Base-by-base conservation (phyloP, 2,797 vertebrate genomes). In the Hozukius guyotensis region DNA sequence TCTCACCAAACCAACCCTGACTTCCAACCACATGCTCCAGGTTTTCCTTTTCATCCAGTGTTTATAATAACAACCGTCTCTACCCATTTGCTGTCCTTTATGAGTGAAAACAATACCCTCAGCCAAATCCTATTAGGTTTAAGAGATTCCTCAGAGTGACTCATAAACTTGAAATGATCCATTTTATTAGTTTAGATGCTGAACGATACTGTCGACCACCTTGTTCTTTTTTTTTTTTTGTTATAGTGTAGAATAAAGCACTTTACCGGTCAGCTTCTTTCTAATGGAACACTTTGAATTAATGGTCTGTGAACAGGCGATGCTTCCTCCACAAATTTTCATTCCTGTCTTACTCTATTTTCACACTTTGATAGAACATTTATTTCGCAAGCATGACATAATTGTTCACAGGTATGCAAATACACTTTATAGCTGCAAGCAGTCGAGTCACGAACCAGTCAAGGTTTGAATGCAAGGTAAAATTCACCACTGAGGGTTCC, bases 161-260 rank as follows among this genome's bases (percentile, higher is more conserved):
- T 49, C 60, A 70, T 78, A 72, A 49, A 76, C 25, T 64, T 70
- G 18, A 69, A 76, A 55, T 76, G 1, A 67, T 57, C 27, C 22
- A 34, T 36, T 77, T 63, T 53, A 72, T 81, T 65, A 56, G 49
- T 73, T 61, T 9, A 63, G 55, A 46, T 12, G 61, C 20, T 46
- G 18, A 27, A 29, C 22, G 10, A 68, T 63, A 13, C 27, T 32
- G n/a, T 6, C 27, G 8, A 27, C 52, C 25, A 25, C 27, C 9
- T 8, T 52, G 52, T 24, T 29, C 2, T 20, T 70, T 9, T 3
- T 24, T 31, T 36, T 36, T 62, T 42, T 9, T 69, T 29, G n/a
- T 52, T 60, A 12, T 36, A 34, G 46, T 67, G 12, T 36, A 59
- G 57, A 55, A 36, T 29, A 25, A 38, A 68, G 56, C 9, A 62